Base-by-base conservation (phyloP, 1,140 invertebrate genomes). In the Caenorhabditis briggsae region DNA sequence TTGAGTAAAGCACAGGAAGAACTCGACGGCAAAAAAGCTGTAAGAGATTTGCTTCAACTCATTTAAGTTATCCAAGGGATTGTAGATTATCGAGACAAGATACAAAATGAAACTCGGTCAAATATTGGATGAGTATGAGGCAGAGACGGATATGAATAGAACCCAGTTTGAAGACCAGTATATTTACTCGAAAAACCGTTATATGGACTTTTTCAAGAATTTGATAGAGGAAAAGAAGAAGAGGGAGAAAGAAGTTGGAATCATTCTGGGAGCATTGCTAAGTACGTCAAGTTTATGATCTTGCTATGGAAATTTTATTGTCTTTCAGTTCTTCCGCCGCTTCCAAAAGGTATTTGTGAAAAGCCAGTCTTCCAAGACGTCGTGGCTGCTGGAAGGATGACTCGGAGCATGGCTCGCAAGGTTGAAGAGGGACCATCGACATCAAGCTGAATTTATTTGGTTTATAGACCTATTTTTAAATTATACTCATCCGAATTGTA, bases 81-180 rank as follows among this genome's bases (percentile, higher is more conserved):
- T 70, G 5, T 16, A 70, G 70, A 50, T 78, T n/a, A 78, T 23
- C n/a, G 33, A 78, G 53, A 33, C 70, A 9, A n/a, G n/a, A 50
- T 78, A 50, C 50, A 46, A 78, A 14, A 7, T 78, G n/a, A 78
- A 78, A 78, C 50, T 78, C 46, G 70, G 46, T 20, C 70, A 78
- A 53, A 78, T 78, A 8, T 18, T 18, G 5, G 70, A 78, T 41
- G 70, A 78, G 11, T 78, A 50, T 12, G 70, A 78, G n/a, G 70
- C 70, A 6, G 70, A 78, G n/a, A 50, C 7, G 5, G 43, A 12
- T 9, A 78, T 78, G 46, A 43, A 43, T 7, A n/a, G 23, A 8
- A 50, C 33, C 6, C 33, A 43, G 23, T n/a, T 53, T 20, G 70
- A 78, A 20, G 70, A 78, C 25, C 25, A 50, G 18, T 78, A 78